Evolutionary conservation across 2,888 invertebrate species (phyloP), one percentile per base, ranked within the genome.

Genomic region (Drosophila anomalata): DNA sequence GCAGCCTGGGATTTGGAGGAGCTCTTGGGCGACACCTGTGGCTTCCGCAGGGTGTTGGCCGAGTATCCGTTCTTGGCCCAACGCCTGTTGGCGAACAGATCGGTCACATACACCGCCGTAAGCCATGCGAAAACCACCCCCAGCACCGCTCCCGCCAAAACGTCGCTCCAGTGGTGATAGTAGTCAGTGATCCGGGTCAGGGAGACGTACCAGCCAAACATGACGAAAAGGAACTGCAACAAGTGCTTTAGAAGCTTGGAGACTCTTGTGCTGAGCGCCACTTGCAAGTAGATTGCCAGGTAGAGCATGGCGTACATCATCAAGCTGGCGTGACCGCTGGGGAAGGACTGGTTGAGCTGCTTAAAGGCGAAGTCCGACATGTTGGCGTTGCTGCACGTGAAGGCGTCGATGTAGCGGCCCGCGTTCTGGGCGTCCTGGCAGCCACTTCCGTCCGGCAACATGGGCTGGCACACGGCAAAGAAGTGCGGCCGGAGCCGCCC

Each of bases 281-380:
- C 94, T 90, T 99, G 97, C n/a, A 98, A 92, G 91, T 98, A 99
- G 75, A 97, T 96, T 88, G 95, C 94, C 85, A 96, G 94, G 92
- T 96, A 97, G 48, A 96, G 90, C 96, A 96, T 96, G 39, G 96
- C 94, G 89, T 95, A 97, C 77, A 96, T 95, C 14, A 96, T 95
- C 92, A 97, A 96, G 12, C 97, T 97, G 36, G 97, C 96, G 92
- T 98, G 97, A 20, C 97, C 97, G 71, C 97, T 97, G 62, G 97
- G 97, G 92, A 98, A 98, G n/a, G 97, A 97, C 73, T 97, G 93
- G 89, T 95, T 94, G 92, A 95, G 93, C 90, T 96, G 95, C 82
- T 95, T 95, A 79, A 95, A 91, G 54, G 94, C 91, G 80, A 92
- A 89, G 74, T 93, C 91, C 26, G 91, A 86, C 17, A 91, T 67